These are phyloP conservation scores for Tricholaema leucomelas DNA, from an alignment of 2,113 vertebrate species.

Conservation along the genomic window DNA sequence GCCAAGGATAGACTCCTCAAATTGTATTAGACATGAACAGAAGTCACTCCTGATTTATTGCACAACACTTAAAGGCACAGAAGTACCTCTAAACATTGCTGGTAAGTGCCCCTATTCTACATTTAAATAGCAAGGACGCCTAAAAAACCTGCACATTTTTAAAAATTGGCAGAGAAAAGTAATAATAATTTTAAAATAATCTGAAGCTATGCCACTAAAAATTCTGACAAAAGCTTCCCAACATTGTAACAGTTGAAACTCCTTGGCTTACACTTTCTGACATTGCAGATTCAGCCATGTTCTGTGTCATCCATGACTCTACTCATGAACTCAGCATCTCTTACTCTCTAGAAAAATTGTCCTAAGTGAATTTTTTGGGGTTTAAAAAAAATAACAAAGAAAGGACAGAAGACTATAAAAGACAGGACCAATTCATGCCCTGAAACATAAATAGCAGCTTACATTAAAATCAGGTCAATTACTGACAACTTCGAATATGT, in stretches of 20 bases:
- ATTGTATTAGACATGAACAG: background rate
- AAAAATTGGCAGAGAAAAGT: background rate
- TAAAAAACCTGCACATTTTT: background rate
- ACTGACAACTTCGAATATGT: background rate
- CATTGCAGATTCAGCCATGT: background rate
- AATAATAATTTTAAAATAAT: background rate
- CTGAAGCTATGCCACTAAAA: background rate
- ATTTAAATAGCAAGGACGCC: rapidly evolving
- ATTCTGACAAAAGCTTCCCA: background rate
- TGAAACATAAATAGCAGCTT: slow-evolving; percentile 4
- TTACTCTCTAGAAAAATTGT: background rate
- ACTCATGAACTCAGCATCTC: background rate
- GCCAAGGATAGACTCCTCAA: background rate
- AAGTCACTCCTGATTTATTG: background rate
- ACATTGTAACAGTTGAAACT: background rate
- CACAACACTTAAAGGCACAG: background rate
- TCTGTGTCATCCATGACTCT: background rate
- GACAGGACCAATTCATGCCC: background rate
- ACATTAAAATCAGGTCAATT: background rate
- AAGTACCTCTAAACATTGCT: background rate
- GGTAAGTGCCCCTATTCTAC: background rate
- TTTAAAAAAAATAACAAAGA: background rate
- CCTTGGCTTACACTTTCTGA: background rate
- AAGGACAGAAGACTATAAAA: background rate
- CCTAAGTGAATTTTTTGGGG: background rate